A percentile compares a stretch with the other conserved stretches of the same genome.
These are phyloP conservation scores for Xestoiulus laeticollis DNA, from an alignment of 2,888 invertebrate species.

Conservation along the genomic window DNA sequence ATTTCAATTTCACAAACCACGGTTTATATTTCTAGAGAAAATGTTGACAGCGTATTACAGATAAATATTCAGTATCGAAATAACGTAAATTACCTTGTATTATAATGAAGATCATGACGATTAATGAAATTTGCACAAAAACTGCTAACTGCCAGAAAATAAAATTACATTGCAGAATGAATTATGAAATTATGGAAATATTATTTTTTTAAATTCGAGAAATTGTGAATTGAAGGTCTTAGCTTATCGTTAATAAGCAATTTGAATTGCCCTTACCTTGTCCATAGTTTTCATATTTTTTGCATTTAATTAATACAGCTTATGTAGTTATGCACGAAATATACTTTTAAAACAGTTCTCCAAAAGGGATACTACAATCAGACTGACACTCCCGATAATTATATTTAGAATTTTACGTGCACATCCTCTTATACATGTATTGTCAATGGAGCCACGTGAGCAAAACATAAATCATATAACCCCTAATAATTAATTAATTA, in stretches of 20 bases:
- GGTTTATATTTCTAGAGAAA: too few relatives aligned
- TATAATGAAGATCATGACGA: too few relatives aligned
- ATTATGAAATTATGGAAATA: too few relatives aligned
- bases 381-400: not conserved
- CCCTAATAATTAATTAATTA: not conserved
- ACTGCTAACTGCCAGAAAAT: too few relatives aligned
- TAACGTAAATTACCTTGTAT: too few relatives aligned
- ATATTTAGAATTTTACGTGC: not conserved
- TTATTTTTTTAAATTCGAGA: too few relatives aligned
- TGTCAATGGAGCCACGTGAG: not conserved
- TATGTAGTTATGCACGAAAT: not conserved
- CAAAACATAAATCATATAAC: not conserved
- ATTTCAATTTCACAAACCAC: not conserved
- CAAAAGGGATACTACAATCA: not conserved
- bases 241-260: too few relatives aligned
- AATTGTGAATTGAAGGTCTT: too few relatives aligned
- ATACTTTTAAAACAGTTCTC: not conserved
- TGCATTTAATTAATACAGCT: not conserved
- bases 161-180: too few relatives aligned
- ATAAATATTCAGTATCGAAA: too few relatives aligned
- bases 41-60: too few relatives aligned
- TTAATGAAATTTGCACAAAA: too few relatives aligned
- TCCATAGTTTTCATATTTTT: not conserved
- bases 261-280: not conserved
- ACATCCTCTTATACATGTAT: not conserved